Percentiles rank a stretch among this genome's conserved stretches.
phyloP scores from a whole-genome alignment of 2,113 vertebrate species.

The Mormyrus lacerda region DNA sequence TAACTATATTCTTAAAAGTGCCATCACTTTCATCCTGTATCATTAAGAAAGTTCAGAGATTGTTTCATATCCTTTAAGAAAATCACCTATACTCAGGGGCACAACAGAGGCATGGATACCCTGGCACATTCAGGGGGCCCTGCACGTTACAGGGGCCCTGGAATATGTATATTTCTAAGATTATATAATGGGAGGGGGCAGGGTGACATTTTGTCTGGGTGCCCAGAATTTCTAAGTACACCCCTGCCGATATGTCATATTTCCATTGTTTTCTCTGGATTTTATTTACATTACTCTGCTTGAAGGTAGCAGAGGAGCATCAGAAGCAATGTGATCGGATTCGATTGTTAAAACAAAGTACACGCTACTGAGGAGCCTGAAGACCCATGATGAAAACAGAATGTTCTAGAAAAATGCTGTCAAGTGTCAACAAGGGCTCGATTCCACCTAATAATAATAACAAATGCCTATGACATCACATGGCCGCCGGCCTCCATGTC shows the following conservation, averaged over 20 bases:
- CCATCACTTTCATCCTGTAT: neutral
- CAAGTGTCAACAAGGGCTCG: neutral
- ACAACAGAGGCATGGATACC: neutral
- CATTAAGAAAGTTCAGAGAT: neutral
- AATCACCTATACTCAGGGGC: neutral
- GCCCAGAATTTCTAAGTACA: neutral
- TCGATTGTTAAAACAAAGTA: neutral
- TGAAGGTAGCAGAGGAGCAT: neutral
- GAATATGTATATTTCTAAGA: neutral
- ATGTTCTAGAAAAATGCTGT: neutral
- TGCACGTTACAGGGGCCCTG: neutral
- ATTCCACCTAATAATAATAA: neutral
- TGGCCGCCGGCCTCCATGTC: slow-evolving; percentile 20
- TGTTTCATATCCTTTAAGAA: neutral
- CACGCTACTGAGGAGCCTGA: neutral
- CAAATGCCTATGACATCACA: slow-evolving; percentile 19
- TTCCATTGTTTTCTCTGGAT: neutral
- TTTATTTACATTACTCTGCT: neutral
- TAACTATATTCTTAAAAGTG: neutral
- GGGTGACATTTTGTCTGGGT: neutral
- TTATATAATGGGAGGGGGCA: neutral
- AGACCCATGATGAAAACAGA: neutral
- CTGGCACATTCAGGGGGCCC: neutral
- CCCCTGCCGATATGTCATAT: neutral
- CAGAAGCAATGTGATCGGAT: neutral